Evolutionary conservation across 2,113 vertebrate species (phyloP).

Genomic region (Melanostigma gelatinosum): DNA sequence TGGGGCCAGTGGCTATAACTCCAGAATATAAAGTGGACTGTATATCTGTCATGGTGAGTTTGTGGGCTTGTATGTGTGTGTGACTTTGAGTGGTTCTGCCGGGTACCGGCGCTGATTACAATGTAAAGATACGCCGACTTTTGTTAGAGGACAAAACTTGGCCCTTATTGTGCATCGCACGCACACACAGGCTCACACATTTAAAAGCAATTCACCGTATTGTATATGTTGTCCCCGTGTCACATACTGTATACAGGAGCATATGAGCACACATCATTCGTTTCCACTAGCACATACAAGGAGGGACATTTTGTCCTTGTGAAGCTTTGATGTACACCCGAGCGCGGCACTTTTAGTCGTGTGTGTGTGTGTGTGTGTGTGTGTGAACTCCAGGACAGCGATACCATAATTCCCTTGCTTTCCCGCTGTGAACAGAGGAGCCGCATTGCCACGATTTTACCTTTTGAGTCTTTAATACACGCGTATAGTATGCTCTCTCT

Average conservation of each 20-base stretch:
- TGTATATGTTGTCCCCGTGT: background rate
- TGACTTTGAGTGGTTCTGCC: slow-evolving; percentile 37
- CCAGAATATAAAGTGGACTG: slow-evolving; percentile 52
- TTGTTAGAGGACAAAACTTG: slow-evolving; percentile 41
- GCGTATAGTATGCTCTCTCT: background rate
- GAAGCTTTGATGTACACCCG: slow-evolving; percentile 51
- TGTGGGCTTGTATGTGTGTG: background rate
- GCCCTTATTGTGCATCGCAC: background rate
- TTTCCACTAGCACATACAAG: slow-evolving; percentile 36
- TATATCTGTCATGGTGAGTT: slow-evolving; percentile 1
- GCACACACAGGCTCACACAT: background rate
- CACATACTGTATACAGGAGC: slow-evolving; percentile 10
- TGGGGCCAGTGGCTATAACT: slow-evolving; percentile 33
- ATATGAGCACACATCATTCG: slow-evolving; percentile 29
- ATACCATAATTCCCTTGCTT: slow-evolving; percentile 50
- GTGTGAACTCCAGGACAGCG: slow-evolving; percentile 38
- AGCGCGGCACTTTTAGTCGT: slow-evolving; percentile 19
- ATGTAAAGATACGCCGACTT: slow-evolving; percentile 33
- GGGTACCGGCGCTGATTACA: slow-evolving; percentile 24
- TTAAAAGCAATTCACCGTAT: background rate
- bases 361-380: slow-evolving; percentile 11
- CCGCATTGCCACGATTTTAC: slow-evolving; percentile 42
- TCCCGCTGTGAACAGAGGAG: slow-evolving; percentile 54
- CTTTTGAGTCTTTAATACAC: slow-evolving; percentile 36
- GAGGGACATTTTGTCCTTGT: slow-evolving; percentile 48